Percentiles rank a stretch among this genome's conserved stretches.
Conservation (phyloP, 2,797 vertebrate species). For the Coluber constrictor region DNA sequence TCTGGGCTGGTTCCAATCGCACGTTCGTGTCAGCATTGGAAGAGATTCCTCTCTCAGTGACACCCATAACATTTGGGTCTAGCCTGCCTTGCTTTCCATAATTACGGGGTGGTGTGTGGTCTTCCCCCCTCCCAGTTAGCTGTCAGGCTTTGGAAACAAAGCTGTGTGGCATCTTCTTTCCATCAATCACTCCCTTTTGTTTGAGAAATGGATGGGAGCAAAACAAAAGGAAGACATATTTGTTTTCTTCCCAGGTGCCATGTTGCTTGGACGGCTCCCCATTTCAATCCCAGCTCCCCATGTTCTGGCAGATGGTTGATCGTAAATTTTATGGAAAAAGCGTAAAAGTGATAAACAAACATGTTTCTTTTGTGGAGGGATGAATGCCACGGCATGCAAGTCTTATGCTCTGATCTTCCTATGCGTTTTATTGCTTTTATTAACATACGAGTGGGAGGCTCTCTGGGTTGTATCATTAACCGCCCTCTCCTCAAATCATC, state of each 20-base stretch:
- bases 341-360: conserved; percentile 51
- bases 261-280: not conserved
- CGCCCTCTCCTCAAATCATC: not conserved
- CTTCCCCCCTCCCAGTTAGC: conserved; percentile 14
- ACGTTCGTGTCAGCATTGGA: not conserved
- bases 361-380: conserved; percentile 28
- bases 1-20: not conserved
- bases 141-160: conserved; percentile 15
- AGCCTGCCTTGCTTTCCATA: not conserved
- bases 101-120: not conserved
- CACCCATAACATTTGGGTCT: conserved; percentile 11
- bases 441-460: not conserved
- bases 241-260: not conserved
- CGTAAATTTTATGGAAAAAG: conserved; percentile 53
- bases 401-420: conserved; percentile 43
- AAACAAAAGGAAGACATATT: not conserved
- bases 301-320: conserved; percentile 36
- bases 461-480: not conserved
- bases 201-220: conserved; percentile 18
- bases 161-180: fast-evolving
- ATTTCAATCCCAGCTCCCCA: conserved; percentile 15
- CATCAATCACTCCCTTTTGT: conserved; percentile 33
- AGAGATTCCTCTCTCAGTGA: not conserved
- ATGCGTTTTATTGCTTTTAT: not conserved
- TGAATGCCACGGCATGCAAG: conserved; percentile 14